phyloP scores from a whole-genome alignment of 2,888 invertebrate species.

The Rotaria magnacalcarata region DNA sequence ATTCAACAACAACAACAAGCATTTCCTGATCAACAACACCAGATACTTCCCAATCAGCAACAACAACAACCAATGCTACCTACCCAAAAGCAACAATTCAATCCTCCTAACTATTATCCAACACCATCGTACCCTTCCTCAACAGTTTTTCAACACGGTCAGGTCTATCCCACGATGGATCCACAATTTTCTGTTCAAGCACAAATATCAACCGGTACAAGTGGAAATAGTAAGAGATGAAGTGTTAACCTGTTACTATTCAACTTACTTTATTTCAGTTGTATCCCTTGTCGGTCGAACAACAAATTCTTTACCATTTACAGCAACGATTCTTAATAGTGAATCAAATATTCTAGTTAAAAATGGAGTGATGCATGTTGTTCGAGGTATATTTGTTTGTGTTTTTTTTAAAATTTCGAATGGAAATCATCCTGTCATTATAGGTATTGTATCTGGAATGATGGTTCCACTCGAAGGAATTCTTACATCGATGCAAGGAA shows the following conservation, averaged over 20 bases:
- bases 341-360: slow-evolving; percentile 19
- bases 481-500: background rate
- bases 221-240: background rate
- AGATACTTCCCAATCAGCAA: background rate
- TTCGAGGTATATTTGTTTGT: background rate
- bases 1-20: background rate
- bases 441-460: slow-evolving; percentile 1
- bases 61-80: background rate
- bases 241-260: background rate
- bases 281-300: background rate
- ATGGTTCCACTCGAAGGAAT: background rate
- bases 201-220: slow-evolving; percentile 11
- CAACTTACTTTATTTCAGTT: background rate
- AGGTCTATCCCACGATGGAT: slow-evolving; percentile 39
- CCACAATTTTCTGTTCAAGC: slow-evolving; percentile 38
- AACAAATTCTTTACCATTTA: background rate
- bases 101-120: slow-evolving; percentile 5
- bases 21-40: too few relatives aligned
- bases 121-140: slow-evolving; percentile 1
- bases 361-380: slow-evolving; percentile 28
- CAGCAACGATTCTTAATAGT: background rate
- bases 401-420: too few relatives aligned
- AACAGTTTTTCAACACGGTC: slow-evolving; percentile 37
- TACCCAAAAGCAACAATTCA: too few relatives aligned
- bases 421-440: too few relatives aligned